These are phyloP conservation scores for Drosophila santomea DNA, from an alignment of 1,140 invertebrate genomes.

Conservation along the genomic window DNA sequence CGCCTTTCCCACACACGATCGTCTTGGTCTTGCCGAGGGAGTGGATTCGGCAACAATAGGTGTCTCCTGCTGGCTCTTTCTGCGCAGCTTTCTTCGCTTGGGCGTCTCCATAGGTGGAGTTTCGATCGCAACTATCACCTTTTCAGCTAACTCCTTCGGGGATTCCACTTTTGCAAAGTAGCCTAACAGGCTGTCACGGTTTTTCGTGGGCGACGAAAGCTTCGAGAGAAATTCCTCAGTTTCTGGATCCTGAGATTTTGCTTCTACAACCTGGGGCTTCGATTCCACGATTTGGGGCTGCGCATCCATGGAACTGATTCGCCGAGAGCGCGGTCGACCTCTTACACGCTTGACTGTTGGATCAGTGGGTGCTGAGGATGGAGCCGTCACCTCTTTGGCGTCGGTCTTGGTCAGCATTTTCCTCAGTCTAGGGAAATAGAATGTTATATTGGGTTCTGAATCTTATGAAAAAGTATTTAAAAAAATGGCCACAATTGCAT, in stretches of 20 bases:
- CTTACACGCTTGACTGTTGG: constrained; percentile 32
- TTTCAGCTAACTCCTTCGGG: constrained; percentile 39
- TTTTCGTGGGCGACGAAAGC: constrained; percentile 86
- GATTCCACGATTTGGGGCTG: not conserved
- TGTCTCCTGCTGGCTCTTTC: constrained; percentile 25
- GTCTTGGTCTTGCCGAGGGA: constrained; percentile 64
- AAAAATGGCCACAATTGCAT: too few species aligned
- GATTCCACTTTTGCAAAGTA: constrained; percentile 85
- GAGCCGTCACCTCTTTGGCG: constrained; percentile 15
- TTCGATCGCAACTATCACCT: constrained; percentile 12
- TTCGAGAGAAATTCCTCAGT: constrained; percentile 71
- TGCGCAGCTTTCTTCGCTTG: constrained; percentile 38
- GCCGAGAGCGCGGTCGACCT: constrained; percentile 51
- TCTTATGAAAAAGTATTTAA: too few species aligned
- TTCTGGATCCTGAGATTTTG: constrained; percentile 24
- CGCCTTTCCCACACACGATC: constrained; percentile 72
- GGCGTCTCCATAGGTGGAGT: constrained; percentile 51
- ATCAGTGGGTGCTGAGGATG: constrained; percentile 32
- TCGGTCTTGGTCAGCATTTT: constrained; percentile 71
- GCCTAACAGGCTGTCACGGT: constrained; percentile 86
- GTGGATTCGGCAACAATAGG: constrained; percentile 23
- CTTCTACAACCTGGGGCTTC: not conserved
- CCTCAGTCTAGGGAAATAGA: constrained; percentile 55
- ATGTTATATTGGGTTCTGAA: not conserved
- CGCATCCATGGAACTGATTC: constrained; percentile 33